Evolutionary conservation across 2,888 invertebrate genomes (phyloP).

Genomic region (Sminthurinus aureus): DNA sequence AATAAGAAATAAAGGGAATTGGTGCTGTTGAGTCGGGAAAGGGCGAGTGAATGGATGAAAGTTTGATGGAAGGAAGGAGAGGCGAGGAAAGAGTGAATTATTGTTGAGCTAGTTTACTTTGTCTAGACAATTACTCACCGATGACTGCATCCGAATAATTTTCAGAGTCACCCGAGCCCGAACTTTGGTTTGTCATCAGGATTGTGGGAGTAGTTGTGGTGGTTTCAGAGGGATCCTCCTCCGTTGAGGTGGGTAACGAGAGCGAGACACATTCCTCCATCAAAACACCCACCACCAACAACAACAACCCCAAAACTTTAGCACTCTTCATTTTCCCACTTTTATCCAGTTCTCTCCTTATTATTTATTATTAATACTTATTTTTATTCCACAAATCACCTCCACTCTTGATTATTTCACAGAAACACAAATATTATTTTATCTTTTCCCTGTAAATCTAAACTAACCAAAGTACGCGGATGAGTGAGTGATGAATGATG

Average conservation of each 20-base stretch:
- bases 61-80: conserved; percentile 26
- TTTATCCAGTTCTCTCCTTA: too few relatives aligned
- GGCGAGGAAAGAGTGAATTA: background rate
- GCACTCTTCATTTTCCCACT: background rate
- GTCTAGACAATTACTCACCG: conserved; percentile 34
- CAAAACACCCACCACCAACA: conserved; percentile 27
- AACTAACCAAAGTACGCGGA: too few relatives aligned
- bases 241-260: background rate
- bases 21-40: background rate
- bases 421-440: too few relatives aligned
- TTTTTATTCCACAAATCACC: too few relatives aligned
- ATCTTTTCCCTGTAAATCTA: too few relatives aligned
- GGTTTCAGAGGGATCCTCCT: conserved; percentile 13
- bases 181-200: background rate
- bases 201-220: background rate
- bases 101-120: too few relatives aligned
- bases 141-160: conserved; percentile 33
- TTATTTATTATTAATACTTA: background rate
- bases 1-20: background rate
- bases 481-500: too few relatives aligned
- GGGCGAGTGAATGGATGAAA: conserved; percentile 35
- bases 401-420: too few relatives aligned
- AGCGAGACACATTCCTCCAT: background rate
- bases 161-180: conserved; percentile 2
- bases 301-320: conserved; percentile 24